Base-by-base conservation (phyloP, 2,113 vertebrate genomes). In the Lonchura striata region DNA sequence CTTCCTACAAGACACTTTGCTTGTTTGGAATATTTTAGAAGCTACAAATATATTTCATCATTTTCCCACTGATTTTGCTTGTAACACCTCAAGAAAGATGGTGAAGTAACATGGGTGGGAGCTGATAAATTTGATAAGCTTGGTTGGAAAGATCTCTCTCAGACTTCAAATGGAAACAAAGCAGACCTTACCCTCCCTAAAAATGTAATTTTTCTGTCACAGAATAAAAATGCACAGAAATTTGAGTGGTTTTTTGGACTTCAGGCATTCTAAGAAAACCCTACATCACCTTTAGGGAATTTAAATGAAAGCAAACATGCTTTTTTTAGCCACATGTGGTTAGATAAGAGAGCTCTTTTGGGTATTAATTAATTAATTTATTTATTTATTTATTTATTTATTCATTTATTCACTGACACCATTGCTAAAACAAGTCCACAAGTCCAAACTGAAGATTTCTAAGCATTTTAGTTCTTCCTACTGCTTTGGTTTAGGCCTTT, bases 401-500 rank as follows among this genome's bases (percentile, higher is more conserved):
- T 37, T 20, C 13, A 15, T 46, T 31, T 24, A 4, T n/a, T 13
- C 31, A 23, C 6, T 37, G 21, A 59, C 13, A 54, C 27, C 3
- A 6, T 75, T 47, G 39, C 25, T 76, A 75, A 78, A 71, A 53
- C 6, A 11, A 56, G 18, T 54, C 27, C 22, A 53, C 6, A 11
- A 56, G 18, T 54, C 27, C 22, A 56, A 75, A 59, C 7, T 33
- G 27, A 64, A 68, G 76, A 60, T 64, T 92, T 76, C 7, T 42
- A 39, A 76, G 8, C 2, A 3, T 64, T 42, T 0, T 1, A 6
- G 20, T 71, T 90, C 49, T 27, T 88, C 53, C 27, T 3, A 0
- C 16, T 92, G 21, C 10, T 90, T 92, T 92, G 61, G 46, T 78
- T 75, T 59, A 35, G 33, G 21, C 13, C 23, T 95, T 81, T 77